These are phyloP conservation scores for Engystomops pustulosus DNA, from an alignment of 2,113 vertebrate species.

Conservation along the genomic window DNA sequence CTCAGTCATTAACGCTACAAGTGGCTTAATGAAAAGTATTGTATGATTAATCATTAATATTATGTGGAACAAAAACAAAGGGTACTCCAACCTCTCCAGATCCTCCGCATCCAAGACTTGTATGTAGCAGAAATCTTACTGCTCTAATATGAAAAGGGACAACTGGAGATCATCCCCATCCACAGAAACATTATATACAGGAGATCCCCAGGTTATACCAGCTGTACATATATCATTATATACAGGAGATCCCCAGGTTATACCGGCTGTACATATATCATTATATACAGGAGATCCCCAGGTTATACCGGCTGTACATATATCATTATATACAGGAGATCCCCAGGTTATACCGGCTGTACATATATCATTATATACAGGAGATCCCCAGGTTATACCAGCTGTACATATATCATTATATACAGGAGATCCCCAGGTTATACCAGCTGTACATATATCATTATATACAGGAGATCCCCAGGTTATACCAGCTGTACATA, in stretches of 20 bases:
- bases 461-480: neutral
- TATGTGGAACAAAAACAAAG: neutral
- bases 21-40: conserved; percentile 37
- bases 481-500: neutral
- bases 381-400: neutral
- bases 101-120: neutral
- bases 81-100: neutral
- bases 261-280: neutral
- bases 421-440: neutral
- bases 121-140: neutral
- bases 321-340: neutral
- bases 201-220: neutral
- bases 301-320: neutral
- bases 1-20: conserved; percentile 7
- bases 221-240: neutral
- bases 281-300: neutral
- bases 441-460: neutral
- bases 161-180: neutral
- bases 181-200: too few relatives aligned
- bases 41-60: neutral
- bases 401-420: neutral
- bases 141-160: neutral
- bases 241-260: neutral
- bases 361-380: conserved; percentile 11
- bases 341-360: neutral